Evolutionary conservation across 1,140 invertebrate genomes (phyloP), one percentile per base, ranked within the genome.

Genomic region (Drosophila quadrilineata): DNA sequence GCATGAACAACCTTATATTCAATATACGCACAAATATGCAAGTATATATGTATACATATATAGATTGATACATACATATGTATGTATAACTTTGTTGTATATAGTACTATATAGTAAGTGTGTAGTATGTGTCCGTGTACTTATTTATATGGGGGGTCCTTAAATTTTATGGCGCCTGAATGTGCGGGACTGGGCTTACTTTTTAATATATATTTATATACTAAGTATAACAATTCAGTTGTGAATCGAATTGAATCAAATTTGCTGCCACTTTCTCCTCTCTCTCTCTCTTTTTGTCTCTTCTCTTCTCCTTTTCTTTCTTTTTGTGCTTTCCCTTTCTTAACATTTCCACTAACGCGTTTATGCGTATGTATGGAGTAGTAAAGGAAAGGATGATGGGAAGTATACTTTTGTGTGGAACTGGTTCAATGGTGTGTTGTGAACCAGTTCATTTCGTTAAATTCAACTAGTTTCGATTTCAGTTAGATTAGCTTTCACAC

Each of bases 1-100:
- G n/a, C n/a, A n/a, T n/a, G n/a, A 46, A 48, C 22, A 66, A 71
- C 67, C 52, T 26, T 43, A 43, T 76, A 74, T 63, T 31, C 17
- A 40, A 63, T 82, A 77, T 62, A 54, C 54, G 59, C 52, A 70
- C 31, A 69, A 50, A 69, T 68, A 69, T 50, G 45, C 76, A 56
- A 57, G 49, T 71, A 68, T 53, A 63, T 70, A 60, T 59, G 38
- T 56, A 28, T 33, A 40, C 69, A 46, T 73, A 31, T 54, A 64
- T 65, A 60, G 57, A 62, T 53, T 49, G 58, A 45, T 31, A 57
- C 40, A 29, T 65, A 33, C 54, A 12, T 50, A 58, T 58, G 53
- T 62, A 71, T 50, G 28, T 33, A 69, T 54, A 48, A n/a, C n/a
- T n/a, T n/a, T n/a, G n/a, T n/a, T n/a, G 6, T 40, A 40, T 71